Evolutionary conservation across 2,888 invertebrate genomes (phyloP), one percentile per base, ranked within the genome.

Genomic region (Cybosia mesomella): DNA sequence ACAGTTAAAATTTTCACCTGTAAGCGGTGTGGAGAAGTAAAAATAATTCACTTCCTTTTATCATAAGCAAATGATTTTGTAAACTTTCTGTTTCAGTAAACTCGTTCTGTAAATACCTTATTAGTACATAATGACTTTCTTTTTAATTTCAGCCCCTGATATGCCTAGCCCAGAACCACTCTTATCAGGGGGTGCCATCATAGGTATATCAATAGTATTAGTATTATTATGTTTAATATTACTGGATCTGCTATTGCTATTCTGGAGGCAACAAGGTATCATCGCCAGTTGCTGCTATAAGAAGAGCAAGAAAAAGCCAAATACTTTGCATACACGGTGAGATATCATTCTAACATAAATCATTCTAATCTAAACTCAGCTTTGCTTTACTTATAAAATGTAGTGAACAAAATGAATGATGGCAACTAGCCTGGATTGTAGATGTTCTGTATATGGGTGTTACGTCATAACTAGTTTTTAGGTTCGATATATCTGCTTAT

Each of bases 161-260:
- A 60, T 55, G 39, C 54, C 10, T 3, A 69, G 68, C n/a, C 49
- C 73, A 7, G 63, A 74, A 15, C 69, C 96, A 4, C 74, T 92
- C 15, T 91, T 97, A 70, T 96, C 96, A 70, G 96, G 96, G 61
- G 96, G 96, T 2, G 96, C 97, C 39, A 97, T 98, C 72, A 97
- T 98, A 76, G 98, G 97, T 64, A 97, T 98, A 84, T 97, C 98
- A 43, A 96, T 98, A 66, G 97, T 97, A 1, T 96, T 97, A 36
- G 96, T 98, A 24, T 92, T 98, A 2, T 85, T 97, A 49, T 95
- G 98, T 68, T 92, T 98, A 60, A 89, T 98, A 75, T 91, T 98
- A 60, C 95, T 98, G 73, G 99, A 99, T 89, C 89, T 98, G 1
- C 95, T 97, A 15, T 97, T 98, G 85, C 97, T 97, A 87, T 87